Evolutionary conservation across 2,888 invertebrate species (phyloP), one percentile per base, ranked within the genome.

Genomic region (Nymphalis c-album): DNA sequence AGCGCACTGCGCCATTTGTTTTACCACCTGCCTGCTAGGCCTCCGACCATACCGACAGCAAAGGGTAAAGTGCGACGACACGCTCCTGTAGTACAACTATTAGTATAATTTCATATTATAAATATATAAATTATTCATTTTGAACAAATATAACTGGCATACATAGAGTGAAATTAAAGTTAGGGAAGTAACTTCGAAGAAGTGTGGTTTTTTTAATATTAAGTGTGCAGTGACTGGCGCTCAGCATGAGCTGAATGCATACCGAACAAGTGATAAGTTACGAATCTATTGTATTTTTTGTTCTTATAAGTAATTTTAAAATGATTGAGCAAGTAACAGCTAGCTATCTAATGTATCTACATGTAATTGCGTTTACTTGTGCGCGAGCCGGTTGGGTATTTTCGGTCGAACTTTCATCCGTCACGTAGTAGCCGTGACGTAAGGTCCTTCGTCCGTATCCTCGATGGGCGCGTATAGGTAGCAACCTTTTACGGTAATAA

Each of bases 1-100:
- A 64, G 64, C 64, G 64, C 64, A 64, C 45, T 64, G 64, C 64
- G 64, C 59, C 64, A 64, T 51, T 51, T 51, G 31, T 51, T 46
- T 10, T 5, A 40, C 40, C 53, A 55, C 53, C 57, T 40, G 57
- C 20, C 35, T 18, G 10, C 40, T 2, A 8, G n/a, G 1, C 35
- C 53, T 31, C 26, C 8, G 8, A 10, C 26, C 26, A 40, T 48
- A 18, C 0, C 16, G 7, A 48, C 48, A 18, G 18, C 1, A 48
- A n/a, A 17, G 48, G 48, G 18, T 7, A 5, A 10, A 18, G 40
- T 57, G 57, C 40, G 35, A 22, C 31, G 35, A 40, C 57, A 40
- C 57, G 53, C 6, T 4, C 0, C 18, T 8, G 4, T 20, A 20
- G 20, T 18, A 10, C 20, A 18, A 8, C 20, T 20, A 1, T 20